Percentiles rank a stretch among this genome's conserved stretches.
Conservation (phyloP, 2,888 invertebrate genomes). For the Amphiduros pacificus region DNA sequence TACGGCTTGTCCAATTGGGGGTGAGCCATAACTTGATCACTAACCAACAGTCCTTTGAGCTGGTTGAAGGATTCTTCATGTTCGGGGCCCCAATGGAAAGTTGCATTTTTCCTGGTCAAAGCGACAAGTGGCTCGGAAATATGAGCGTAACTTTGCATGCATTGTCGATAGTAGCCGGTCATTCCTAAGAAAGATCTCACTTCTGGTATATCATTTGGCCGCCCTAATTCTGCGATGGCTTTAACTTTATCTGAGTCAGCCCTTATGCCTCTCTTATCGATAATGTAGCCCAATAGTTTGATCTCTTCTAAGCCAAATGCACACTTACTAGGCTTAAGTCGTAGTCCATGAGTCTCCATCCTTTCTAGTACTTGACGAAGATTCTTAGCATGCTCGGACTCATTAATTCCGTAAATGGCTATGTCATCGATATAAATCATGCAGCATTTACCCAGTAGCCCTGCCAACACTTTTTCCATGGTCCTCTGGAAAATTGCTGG, state of each 20-base stretch:
- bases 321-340: slow-evolving; percentile 25
- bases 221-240: slow-evolving; percentile 9
- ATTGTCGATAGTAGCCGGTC: slow-evolving; percentile 14
- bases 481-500: slow-evolving; percentile 21
- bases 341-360: slow-evolving; percentile 14
- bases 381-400: slow-evolving; percentile 13
- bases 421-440: slow-evolving; percentile 27
- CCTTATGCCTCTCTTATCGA: slow-evolving; percentile 15
- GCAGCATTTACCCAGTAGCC: slow-evolving; percentile 1
- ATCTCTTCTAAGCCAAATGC: slow-evolving; percentile 15
- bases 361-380: slow-evolving; percentile 17
- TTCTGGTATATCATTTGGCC: slow-evolving; percentile 3
- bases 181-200: slow-evolving; percentile 12
- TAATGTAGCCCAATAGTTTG: slow-evolving; percentile 22
- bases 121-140: slow-evolving; percentile 11
- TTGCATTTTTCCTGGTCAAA: slow-evolving; percentile 3
- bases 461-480: slow-evolving; percentile 18
- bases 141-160: slow-evolving; percentile 7
- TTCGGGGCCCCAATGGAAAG: background rate
- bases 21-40: slow-evolving; percentile 1
- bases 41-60: background rate
- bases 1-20: slow-evolving; percentile 1
- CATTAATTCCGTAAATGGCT: slow-evolving; percentile 10
- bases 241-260: slow-evolving; percentile 23
- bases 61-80: background rate